Evolutionary conservation across 2,888 invertebrate genomes (phyloP), one percentile per base, ranked within the genome.

Genomic region (Polyommatus iphigenia): DNA sequence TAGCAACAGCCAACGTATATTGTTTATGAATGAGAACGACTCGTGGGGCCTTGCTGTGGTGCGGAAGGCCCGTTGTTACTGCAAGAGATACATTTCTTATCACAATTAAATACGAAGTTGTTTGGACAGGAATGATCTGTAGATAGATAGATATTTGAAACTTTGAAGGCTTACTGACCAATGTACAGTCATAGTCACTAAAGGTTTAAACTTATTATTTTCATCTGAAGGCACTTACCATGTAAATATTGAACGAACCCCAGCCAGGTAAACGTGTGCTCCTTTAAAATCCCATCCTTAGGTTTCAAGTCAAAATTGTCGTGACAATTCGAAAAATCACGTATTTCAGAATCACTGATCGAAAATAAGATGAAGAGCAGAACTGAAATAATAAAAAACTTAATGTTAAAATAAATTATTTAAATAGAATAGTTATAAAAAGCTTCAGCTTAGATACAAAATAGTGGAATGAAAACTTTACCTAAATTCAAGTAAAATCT

Each of bases 201-300:
- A 7, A 36, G 36, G 7, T 7, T 36, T 36, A 36, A 36, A 7
- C 36, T 36, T 36, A 50, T 1, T 46, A 46, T 13, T 13, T 50
- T 50, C 13, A 59, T 8, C 7, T 5, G 59, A 59, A 20, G 1
- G 24, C 24, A 78, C 87, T 81, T 78, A 91, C 93, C 89, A 78
- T 93, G 92, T 29, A 87, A 83, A 78, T 92, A 92, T 80, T 92
- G 90, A 5, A 87, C 85, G 78, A 92, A 91, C 7, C 88, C 93
- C 7, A 93, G 85, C 93, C 93, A 93, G 7, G 85, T 85, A 78
- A 92, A 92, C 0, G 90, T 87, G 76, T 89, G 87, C 29, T 86
- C 85, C 46, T 88, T 88, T 0, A 92, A 83, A 4, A 91, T 81
- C 71, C 93, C 93, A 82, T 93, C 93, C 1, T 85, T 80, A 0